Evolutionary conservation across 2,888 invertebrate species (phyloP).

Genomic region (Heterodera filipjevi): DNA sequence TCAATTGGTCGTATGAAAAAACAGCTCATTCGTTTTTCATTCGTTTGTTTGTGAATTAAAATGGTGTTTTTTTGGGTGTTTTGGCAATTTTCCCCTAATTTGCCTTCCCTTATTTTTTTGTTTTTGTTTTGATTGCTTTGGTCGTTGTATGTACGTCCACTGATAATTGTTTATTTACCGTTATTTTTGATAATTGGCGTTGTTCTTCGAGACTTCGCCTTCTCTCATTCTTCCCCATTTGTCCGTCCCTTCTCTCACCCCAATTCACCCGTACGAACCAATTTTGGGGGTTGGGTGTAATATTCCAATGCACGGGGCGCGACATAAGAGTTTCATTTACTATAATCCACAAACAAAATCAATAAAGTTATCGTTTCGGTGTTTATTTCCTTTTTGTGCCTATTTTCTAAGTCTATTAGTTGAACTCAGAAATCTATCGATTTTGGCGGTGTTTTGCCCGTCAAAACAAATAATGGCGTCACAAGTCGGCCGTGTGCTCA

Average conservation of each 20-base stretch:
- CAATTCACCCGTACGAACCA: too few species aligned
- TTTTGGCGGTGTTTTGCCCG: too few species aligned
- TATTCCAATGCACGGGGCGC: not conserved
- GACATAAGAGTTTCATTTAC: too few species aligned
- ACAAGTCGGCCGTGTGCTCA: conserved; percentile 71
- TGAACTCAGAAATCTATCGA: not conserved
- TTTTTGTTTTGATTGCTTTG: not conserved
- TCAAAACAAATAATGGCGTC: not conserved
- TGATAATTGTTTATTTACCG: not conserved
- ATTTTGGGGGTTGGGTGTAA: not conserved
- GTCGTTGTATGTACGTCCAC: not conserved
- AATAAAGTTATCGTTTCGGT: too few species aligned
- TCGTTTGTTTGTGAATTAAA: too few species aligned
- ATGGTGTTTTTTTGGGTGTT: not conserved
- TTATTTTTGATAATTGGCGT: not conserved
- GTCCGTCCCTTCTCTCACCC: not conserved
- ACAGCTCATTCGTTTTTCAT: too few species aligned
- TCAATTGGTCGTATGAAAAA: too few species aligned
- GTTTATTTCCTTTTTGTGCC: too few species aligned
- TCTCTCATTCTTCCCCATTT: not conserved
- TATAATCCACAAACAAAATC: too few species aligned
- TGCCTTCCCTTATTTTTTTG: not conserved
- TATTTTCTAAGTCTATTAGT: not conserved
- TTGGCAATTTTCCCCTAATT: too few species aligned
- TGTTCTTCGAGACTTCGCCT: not conserved